Conservation (phyloP, 2,888 invertebrate genomes). For the Timandra comae region DNA sequence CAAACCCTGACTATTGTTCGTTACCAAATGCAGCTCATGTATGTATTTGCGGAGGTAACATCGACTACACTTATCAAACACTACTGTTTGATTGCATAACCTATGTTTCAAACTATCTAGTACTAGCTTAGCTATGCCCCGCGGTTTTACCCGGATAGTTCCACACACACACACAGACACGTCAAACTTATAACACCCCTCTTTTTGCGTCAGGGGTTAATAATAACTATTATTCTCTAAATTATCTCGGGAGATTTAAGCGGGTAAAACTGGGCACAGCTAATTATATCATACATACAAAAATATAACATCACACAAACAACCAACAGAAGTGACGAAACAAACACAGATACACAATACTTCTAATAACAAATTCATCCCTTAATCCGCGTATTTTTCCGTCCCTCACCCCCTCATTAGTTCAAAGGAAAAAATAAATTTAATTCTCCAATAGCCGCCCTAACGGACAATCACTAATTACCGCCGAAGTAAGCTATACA, state of each 20-base stretch:
- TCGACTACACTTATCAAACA: conserved; percentile 61
- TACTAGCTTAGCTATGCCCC: too few relatives aligned
- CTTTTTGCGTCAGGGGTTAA: too few relatives aligned
- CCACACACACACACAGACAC: too few relatives aligned
- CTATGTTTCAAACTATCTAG: conserved; percentile 28
- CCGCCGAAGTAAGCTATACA: conserved; percentile 65
- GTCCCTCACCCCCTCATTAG: conserved; percentile 57
- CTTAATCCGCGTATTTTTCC: conserved; percentile 45
- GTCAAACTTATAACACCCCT: too few relatives aligned
- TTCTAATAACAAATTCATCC: conserved; percentile 31
- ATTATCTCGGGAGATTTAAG: too few relatives aligned
- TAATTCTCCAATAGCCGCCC: conserved; percentile 43
- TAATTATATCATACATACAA: too few relatives aligned
- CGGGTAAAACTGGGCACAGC: too few relatives aligned
- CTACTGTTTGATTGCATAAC: conserved; percentile 36
- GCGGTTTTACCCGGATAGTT: too few relatives aligned
- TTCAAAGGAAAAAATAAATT: conserved; percentile 54
- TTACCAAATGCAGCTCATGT: conserved; percentile 40
- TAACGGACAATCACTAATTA: conserved; percentile 68
- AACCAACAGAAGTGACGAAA: too few relatives aligned
- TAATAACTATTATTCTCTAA: too few relatives aligned
- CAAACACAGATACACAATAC: conserved; percentile 13
- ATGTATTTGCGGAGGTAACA: conserved; percentile 67
- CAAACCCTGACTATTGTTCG: conserved; percentile 34
- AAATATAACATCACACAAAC: too few relatives aligned